These are phyloP conservation scores for Pachliopta kotzebuea DNA, from an alignment of 2,888 invertebrate genomes.

Conservation along the genomic window DNA sequence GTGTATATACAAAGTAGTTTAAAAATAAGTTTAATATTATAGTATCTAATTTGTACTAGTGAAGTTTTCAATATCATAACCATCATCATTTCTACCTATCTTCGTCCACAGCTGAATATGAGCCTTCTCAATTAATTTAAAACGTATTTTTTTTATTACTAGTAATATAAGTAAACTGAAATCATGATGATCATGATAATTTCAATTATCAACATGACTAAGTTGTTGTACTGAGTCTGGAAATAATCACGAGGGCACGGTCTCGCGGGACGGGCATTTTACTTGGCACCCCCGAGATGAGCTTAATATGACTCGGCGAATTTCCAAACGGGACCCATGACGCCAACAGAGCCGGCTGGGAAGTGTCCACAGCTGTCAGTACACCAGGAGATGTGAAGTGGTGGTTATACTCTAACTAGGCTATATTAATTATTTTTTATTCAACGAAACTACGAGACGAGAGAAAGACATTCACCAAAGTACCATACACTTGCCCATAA, in stretches of 20 bases:
- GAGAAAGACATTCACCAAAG: too few relatives aligned
- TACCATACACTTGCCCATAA: too few relatives aligned
- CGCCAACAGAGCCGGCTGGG: slow-evolving; percentile 27
- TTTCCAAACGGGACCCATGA: slow-evolving; percentile 41
- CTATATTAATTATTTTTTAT: too few relatives aligned
- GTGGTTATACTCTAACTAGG: neutral
- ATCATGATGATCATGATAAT: neutral
- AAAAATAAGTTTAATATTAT: too few relatives aligned
- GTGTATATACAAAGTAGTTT: too few relatives aligned
- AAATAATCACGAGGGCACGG: slow-evolving; percentile 60
- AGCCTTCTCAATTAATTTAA: too few relatives aligned
- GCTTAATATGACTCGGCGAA: slow-evolving; percentile 71
- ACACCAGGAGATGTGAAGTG: neutral
- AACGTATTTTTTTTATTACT: neutral
- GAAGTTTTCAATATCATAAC: too few relatives aligned
- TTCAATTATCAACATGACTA: slow-evolving; percentile 46
- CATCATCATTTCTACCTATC: too few relatives aligned
- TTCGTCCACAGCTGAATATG: too few relatives aligned
- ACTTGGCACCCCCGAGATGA: slow-evolving; percentile 61
- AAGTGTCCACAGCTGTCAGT: slow-evolving; percentile 9
- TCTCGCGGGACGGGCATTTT: slow-evolving; percentile 58
- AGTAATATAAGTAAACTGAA: too few relatives aligned
- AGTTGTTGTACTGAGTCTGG: slow-evolving; percentile 35
- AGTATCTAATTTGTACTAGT: too few relatives aligned
- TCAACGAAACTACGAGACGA: too few relatives aligned